Evolutionary conservation across 2,797 vertebrate species (phyloP).

Genomic region (Melanotaenia nigrans): DNA sequence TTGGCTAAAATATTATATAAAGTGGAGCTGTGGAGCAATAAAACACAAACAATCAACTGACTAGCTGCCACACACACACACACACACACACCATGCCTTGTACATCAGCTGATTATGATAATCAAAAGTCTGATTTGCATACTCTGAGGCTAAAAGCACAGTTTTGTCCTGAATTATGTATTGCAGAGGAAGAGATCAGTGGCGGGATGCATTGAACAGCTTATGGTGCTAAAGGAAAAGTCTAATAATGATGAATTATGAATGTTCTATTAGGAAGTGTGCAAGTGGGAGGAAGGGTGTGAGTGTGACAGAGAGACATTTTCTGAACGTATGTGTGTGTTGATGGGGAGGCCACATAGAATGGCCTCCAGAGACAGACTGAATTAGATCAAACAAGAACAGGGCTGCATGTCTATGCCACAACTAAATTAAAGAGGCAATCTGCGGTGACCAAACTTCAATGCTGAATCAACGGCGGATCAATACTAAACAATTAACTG

Average conservation of each 20-base stretch:
- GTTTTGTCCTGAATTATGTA: constrained; percentile 82
- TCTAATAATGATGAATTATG: constrained; percentile 81
- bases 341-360: constrained; percentile 45
- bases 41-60: constrained; percentile 65
- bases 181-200: constrained; percentile 70
- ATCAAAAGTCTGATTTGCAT: constrained; percentile 81
- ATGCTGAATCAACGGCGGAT: constrained; percentile 54
- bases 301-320: constrained; percentile 34
- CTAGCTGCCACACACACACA: constrained; percentile 34
- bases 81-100: constrained; percentile 20
- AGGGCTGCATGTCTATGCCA: constrained; percentile 57
- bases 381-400: constrained; percentile 68
- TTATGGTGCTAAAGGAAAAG: constrained; percentile 76
- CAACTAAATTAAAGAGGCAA: constrained; percentile 58
- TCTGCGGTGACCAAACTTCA: constrained; percentile 45
- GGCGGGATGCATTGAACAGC: constrained; percentile 64
- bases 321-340: constrained; percentile 24
- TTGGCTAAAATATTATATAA: constrained; percentile 71
- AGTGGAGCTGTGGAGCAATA: constrained; percentile 60
- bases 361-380: constrained; percentile 59
- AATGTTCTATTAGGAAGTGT: constrained; percentile 65
- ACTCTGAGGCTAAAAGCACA: constrained; percentile 75
- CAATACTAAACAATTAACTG: constrained; percentile 65
- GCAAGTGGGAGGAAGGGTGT: constrained; percentile 43
- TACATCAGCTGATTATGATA: constrained; percentile 80